Conservation (phyloP, 2,113 vertebrate genomes). For the Campylomormyrus tamandua region DNA sequence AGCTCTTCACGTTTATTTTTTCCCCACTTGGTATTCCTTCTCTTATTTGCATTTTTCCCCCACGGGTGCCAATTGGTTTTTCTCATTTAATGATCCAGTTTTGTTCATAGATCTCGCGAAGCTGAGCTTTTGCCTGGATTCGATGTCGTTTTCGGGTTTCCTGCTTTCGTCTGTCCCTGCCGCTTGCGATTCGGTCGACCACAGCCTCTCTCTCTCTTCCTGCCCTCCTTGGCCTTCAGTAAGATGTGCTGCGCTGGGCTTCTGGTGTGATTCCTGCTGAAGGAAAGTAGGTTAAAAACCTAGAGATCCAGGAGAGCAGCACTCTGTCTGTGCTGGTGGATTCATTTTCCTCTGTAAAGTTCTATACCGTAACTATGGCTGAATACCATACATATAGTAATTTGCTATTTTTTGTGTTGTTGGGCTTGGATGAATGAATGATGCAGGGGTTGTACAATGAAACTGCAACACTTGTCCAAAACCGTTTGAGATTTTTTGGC, state of each 20-base stretch:
- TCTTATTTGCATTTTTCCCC: conserved; percentile 28
- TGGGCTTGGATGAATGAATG: background rate
- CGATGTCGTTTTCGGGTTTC: background rate
- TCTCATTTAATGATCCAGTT: conserved; percentile 23
- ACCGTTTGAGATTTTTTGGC: background rate
- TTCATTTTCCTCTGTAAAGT: background rate
- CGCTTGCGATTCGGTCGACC: background rate
- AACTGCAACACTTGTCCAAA: background rate
- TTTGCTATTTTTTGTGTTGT: background rate
- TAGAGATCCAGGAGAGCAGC: background rate
- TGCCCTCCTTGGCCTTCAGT: background rate
- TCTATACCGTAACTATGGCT: background rate
- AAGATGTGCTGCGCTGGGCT: background rate
- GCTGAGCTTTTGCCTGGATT: background rate
- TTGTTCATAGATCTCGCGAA: background rate
- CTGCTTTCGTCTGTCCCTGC: background rate
- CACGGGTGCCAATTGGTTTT: conserved; percentile 22
- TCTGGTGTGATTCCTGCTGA: background rate
- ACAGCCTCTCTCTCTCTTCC: background rate
- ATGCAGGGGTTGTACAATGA: background rate
- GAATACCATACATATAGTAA: background rate
- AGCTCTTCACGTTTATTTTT: background rate
- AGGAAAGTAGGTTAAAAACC: background rate
- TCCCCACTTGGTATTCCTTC: background rate
- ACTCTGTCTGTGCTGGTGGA: background rate